These are phyloP conservation scores for Drosophila anceps DNA, from an alignment of 2,888 invertebrate species.

Conservation along the genomic window DNA sequence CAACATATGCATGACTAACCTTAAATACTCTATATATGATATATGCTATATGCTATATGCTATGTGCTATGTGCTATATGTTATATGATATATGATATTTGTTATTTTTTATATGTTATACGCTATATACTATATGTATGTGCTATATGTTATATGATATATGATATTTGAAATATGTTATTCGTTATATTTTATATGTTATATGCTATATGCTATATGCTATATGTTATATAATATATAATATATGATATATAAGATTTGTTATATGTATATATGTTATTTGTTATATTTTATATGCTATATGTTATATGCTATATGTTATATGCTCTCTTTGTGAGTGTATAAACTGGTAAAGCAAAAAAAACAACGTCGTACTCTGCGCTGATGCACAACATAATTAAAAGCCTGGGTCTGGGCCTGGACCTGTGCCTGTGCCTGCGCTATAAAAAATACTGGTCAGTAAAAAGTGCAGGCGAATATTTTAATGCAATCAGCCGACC, in stretches of 20 bases:
- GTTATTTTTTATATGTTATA: constrained; percentile 1
- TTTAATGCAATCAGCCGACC: constrained; percentile 55
- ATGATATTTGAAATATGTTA: neutral
- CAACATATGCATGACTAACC: neutral
- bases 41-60: neutral
- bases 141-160: neutral
- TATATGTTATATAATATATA: neutral
- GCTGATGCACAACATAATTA: constrained; percentile 63
- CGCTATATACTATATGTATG: neutral
- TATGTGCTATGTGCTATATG: constrained; percentile 1
- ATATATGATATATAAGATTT: neutral
- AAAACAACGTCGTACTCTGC: constrained; percentile 21
- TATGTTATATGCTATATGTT: neutral
- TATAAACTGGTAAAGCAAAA: constrained; percentile 15
- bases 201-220: neutral
- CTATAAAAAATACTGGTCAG: constrained; percentile 24
- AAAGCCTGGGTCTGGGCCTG: constrained; percentile 28
- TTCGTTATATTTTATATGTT: neutral
- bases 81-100: neutral
- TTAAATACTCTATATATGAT: constrained; percentile 21
- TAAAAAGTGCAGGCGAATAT: constrained; percentile 28
- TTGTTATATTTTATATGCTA: constrained; percentile 3
- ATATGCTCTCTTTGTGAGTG: neutral
- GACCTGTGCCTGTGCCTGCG: constrained; percentile 1
- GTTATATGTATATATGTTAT: neutral